Evolutionary conservation across 2,888 invertebrate genomes (phyloP).

Genomic region (Lepetodrilus schrolli): DNA sequence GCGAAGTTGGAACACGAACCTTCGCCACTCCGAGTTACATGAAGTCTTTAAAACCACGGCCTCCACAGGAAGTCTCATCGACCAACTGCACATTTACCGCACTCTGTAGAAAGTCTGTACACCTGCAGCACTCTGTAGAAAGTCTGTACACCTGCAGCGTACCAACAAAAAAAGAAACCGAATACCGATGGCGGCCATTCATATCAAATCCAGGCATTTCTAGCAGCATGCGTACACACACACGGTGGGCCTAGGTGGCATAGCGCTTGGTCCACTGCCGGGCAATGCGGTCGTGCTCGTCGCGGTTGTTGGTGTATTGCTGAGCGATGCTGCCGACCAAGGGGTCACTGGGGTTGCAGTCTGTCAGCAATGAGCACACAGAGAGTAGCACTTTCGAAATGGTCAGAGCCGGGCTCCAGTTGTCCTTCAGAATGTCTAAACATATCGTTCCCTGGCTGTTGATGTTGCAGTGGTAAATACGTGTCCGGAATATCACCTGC

Average conservation of each 20-base stretch:
- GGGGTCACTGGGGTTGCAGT: slow-evolving; percentile 99
- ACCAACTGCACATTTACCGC: slow-evolving; percentile 16
- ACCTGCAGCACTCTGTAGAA: neutral
- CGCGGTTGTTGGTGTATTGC: slow-evolving; percentile 96
- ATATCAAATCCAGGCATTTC: neutral
- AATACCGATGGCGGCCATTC: neutral
- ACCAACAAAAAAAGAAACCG: no score
- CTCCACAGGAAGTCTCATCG: neutral
- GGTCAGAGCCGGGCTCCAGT: slow-evolving; percentile 98
- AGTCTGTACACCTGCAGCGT: slow-evolving; percentile 2
- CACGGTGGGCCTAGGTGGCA: slow-evolving; percentile 80
- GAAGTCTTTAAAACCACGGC: neutral
- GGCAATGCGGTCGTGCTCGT: slow-evolving; percentile 98
- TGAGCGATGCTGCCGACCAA: slow-evolving; percentile 98
- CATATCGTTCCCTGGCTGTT: slow-evolving; percentile 99
- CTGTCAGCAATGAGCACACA: slow-evolving; percentile 96
- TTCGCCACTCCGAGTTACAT: neutral
- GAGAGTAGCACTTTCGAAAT: slow-evolving; percentile 97
- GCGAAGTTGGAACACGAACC: neutral
- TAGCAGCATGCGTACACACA: no score
- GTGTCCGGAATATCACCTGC: slow-evolving; percentile 86
- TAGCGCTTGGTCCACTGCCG: slow-evolving; percentile 98
- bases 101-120: neutral
- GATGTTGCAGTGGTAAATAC: slow-evolving; percentile 99
- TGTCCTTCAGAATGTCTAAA: slow-evolving; percentile 96